phyloP scores from a whole-genome alignment of 2,797 vertebrate genomes.

The Huso huso region DNA sequence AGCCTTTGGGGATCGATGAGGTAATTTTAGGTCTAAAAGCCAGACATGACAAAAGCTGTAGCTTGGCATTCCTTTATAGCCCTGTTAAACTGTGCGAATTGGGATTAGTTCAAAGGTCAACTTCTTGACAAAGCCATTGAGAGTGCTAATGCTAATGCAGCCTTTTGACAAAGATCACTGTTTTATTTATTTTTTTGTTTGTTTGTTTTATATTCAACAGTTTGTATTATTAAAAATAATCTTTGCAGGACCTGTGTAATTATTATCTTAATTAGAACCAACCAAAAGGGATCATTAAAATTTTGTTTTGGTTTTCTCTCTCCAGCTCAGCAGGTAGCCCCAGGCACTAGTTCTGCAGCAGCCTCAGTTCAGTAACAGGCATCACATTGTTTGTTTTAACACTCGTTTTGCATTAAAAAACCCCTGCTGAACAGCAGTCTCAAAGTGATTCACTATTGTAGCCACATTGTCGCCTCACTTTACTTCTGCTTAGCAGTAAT shows the following conservation, averaged over 20 bases:
- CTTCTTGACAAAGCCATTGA: slow-evolving; percentile 42
- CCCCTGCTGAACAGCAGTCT: slow-evolving; percentile 21
- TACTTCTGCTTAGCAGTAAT: slow-evolving; percentile 17
- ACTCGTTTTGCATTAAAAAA: slow-evolving; percentile 27
- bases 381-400: slow-evolving; percentile 34
- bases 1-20: slow-evolving; percentile 47
- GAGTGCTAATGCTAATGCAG: slow-evolving; percentile 28
- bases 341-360: slow-evolving; percentile 17
- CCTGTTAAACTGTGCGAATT: slow-evolving; percentile 58
- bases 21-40: slow-evolving; percentile 63
- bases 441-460: slow-evolving; percentile 6
- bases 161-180: slow-evolving; percentile 5
- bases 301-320: slow-evolving; percentile 12
- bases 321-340: slow-evolving; percentile 10
- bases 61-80: slow-evolving; percentile 57
- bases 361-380: slow-evolving; percentile 25
- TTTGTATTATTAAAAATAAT: slow-evolving; percentile 12
- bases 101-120: slow-evolving; percentile 56
- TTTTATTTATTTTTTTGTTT: too few relatives aligned
- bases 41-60: slow-evolving; percentile 55
- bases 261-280: slow-evolving; percentile 21
- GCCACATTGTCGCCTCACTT: slow-evolving; percentile 2
- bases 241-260: slow-evolving; percentile 10
- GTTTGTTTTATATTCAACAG: slow-evolving; percentile 16
- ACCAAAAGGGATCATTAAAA: slow-evolving; percentile 27